Evolutionary conservation across 1,140 invertebrate genomes (phyloP), one percentile per base, ranked within the genome.

Genomic region (Monomorium pharaonis): DNA sequence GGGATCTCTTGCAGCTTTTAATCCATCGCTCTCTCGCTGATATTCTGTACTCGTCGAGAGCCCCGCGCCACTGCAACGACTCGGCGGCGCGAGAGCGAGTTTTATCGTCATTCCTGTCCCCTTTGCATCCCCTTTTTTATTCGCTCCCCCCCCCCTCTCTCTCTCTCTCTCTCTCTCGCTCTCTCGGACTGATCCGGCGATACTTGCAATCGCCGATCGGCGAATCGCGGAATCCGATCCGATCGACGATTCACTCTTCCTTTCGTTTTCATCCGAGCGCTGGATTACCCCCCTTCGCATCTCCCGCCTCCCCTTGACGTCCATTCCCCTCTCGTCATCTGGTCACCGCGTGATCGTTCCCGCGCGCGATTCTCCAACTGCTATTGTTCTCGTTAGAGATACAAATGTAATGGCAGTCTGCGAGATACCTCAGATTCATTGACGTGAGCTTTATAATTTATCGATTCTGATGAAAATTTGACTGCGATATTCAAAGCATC

Each of bases 1-100:
- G 78, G 78, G 51, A 83, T 83, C 78, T 83, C 78, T 83, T 83
- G 78, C 67, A 83, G 42, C 78, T 83, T 83, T 83, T 83, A 83
- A 83, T 83, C 78, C 67, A 74, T 83, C 78, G 78, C 78, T 74
- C 78, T 83, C 78, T 83, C 37, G 54, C 51, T 58, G 67, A 83
- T 83, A 72, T 74, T 69, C 51, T 27, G 67, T 27, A 51, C 67
- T 51, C 44, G 51, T 72, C 51, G 65, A 72, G 65, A 37, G 67
- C 33, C n/a, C 60, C 60, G 76, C 30, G 76, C 76, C 76, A 78
- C 44, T 62, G 49, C 51, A 78, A 49, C 58, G 58, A 47, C 58
- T 78, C 58, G 75, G 5, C 37, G 37, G 12, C 51, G 58, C 47
- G 65, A 58, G 49, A 70, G 77, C 77, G 77, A 56, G 54, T 83